Evolutionary conservation across 2,113 vertebrate genomes (phyloP).

Genomic region (Pseudolaguvia tuberculata): DNA sequence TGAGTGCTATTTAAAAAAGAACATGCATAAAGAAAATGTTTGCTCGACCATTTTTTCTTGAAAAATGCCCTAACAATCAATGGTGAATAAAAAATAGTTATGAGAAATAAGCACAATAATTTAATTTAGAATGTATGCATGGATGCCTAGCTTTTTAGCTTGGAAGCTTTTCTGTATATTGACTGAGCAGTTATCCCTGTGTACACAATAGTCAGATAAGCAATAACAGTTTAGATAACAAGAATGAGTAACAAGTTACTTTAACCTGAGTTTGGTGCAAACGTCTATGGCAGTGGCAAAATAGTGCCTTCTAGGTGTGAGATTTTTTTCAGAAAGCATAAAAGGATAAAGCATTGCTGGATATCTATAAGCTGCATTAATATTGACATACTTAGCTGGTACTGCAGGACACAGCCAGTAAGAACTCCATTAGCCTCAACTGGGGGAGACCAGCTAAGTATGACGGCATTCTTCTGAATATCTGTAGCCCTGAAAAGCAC

Average conservation of each 20-base stretch:
- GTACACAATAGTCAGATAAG: background rate
- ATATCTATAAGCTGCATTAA: constrained; percentile 2
- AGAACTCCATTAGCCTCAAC: constrained; percentile 83
- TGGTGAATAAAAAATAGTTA: background rate
- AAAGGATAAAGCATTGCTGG: background rate
- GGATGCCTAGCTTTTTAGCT: background rate
- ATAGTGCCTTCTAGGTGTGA: constrained; percentile 43
- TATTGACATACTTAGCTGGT: constrained; percentile 86
- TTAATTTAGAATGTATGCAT: background rate
- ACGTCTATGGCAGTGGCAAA: constrained; percentile 5
- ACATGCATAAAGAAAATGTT: background rate
- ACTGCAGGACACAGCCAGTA: constrained; percentile 82
- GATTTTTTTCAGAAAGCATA: constrained; percentile 19
- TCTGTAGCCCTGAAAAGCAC: constrained; percentile 78
- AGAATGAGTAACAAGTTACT: background rate
- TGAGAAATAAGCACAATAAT: background rate
- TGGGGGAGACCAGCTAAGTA: constrained; percentile 82
- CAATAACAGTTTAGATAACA: background rate
- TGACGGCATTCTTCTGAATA: constrained; percentile 76
- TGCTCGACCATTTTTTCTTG: background rate
- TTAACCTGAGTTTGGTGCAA: background rate
- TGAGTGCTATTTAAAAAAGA: background rate
- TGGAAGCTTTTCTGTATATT: background rate
- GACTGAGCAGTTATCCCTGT: background rate
- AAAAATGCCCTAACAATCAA: too few species aligned